Base-by-base conservation (phyloP, 2,113 vertebrate species). In the Oryzias melastigma region DNA sequence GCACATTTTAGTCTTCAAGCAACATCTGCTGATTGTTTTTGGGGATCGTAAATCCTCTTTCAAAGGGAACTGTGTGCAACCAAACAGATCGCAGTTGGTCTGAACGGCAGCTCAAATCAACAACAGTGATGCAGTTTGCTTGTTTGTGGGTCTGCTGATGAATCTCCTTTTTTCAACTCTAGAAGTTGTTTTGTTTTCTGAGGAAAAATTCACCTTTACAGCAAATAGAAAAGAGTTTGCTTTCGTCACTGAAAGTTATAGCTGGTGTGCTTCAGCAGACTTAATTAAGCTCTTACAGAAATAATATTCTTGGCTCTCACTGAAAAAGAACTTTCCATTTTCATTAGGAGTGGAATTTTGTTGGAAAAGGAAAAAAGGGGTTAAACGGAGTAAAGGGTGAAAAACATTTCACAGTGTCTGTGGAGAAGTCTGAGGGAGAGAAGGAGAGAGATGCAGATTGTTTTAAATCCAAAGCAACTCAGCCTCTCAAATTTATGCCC, bases 401-500 rank as follows among this genome's bases (percentile, higher is more conserved):
- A 75, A 29, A 73, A 75, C 66, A 71, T 77, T 81, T 86, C 68
- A 71, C 62, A 68, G 66, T 64, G 69, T 71, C 60, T 60, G 73
- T 73, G 73, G 70, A 85, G 73, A 64, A 68, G 77, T 74, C 69
- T 59, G 76, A 58, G 44, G 13, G 75, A 66, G 59, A 50, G 83
- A 81, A 81, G 62, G 85, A 80, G 85, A 85, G 90, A 87, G 80
- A 85, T 82, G 71, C 83, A 91, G 89, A 92, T 91, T 90, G 91
- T 90, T 90, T 91, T 91, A 92, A 92, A 91, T 90, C 89, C 83
- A 58, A 88, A 87, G 88, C 90, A 79, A 92, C 85, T 92, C 91
- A 91, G 83, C 70, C 90, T 91, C 91, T 92, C 89, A 91, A 90
- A 93, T 93, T 90, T 92, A 93, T 91, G 90, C 90, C 91, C 88